Evolutionary conservation across 2,113 vertebrate genomes (phyloP).

Genomic region (Mesoclemmys tuberculata): DNA sequence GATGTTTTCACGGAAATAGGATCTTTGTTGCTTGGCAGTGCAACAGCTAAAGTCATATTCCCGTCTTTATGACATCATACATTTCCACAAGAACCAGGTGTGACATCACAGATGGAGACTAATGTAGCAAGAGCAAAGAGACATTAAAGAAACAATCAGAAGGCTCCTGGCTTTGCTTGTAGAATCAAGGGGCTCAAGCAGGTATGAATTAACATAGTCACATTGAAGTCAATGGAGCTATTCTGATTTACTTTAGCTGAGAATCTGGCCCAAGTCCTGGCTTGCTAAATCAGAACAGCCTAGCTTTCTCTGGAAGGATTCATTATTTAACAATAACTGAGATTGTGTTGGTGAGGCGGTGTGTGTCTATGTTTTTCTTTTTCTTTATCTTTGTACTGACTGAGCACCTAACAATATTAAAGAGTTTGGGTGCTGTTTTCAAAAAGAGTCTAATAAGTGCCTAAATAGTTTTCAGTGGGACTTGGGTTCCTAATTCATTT

Average conservation of each 20-base stretch:
- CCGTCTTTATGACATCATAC: not conserved
- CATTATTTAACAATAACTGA: not conserved
- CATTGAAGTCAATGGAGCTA: not conserved
- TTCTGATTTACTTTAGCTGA: not conserved
- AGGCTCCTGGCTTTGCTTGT: not conserved
- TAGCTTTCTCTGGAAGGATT: not conserved
- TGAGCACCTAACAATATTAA: not conserved
- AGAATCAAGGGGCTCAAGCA: not conserved
- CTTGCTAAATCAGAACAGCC: not conserved
- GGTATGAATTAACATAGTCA: not conserved
- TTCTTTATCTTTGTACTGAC: not conserved
- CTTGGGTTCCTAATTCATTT: not conserved
- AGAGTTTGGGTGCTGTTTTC: not conserved
- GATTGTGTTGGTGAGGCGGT: not conserved
- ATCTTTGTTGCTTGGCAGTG: not conserved
- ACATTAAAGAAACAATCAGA: not conserved
- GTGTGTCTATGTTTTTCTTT: not conserved
- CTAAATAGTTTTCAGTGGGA: not conserved
- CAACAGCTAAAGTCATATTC: constrained; percentile 21
- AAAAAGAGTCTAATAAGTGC: not conserved
- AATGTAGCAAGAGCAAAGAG: not conserved
- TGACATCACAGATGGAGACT: not conserved
- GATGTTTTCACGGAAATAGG: constrained; percentile 34
- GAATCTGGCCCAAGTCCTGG: too few species aligned
- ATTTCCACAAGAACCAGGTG: not conserved